A percentile compares a stretch with the other conserved stretches of the same genome.
phyloP scores from a whole-genome alignment of 2,888 invertebrate genomes.

The Sepiola atlantica region DNA sequence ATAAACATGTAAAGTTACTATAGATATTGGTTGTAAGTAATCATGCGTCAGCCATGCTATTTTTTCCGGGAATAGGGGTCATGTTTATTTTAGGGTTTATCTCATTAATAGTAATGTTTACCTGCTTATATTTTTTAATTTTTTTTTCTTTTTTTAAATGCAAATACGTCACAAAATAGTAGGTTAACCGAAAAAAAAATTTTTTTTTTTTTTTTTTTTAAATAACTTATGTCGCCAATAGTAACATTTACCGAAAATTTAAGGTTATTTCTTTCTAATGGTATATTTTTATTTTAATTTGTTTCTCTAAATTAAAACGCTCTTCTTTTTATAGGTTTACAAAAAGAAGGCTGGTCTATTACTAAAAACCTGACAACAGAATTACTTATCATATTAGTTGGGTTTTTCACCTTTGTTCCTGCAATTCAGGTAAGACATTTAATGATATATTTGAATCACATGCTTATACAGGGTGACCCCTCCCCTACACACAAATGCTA shows the following conservation, averaged over 20 bases:
- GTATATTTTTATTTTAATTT: not conserved
- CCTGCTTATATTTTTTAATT: no score
- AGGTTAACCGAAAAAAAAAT: not conserved
- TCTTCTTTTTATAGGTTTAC: slow-evolving; percentile 81
- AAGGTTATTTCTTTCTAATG: not conserved
- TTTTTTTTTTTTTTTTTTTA: not conserved
- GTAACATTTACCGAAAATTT: not conserved
- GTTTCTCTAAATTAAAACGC: not conserved
- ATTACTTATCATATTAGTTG: slow-evolving; percentile 88
- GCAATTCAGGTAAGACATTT: slow-evolving; percentile 83
- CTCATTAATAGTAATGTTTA: no score
- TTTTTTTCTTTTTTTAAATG: no score
- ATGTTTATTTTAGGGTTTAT: no score
- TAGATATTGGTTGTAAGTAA: no score
- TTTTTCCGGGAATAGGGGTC: no score
- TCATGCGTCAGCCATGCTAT: no score
- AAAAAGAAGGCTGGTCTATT: slow-evolving; percentile 97
- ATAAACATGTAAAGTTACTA: no score
- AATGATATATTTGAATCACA: not conserved
- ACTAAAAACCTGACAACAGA: slow-evolving; percentile 95
- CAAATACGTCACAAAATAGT: no score
- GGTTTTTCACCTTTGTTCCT: slow-evolving; percentile 95
- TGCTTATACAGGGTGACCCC: not conserved
- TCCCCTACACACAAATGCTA: no score
- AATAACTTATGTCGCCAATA: not conserved